A percentile compares a stretch with the other conserved stretches of the same genome.
Evolutionary conservation across 2,113 vertebrate species (phyloP).

Genomic region (Pedionomus torquatus): DNA sequence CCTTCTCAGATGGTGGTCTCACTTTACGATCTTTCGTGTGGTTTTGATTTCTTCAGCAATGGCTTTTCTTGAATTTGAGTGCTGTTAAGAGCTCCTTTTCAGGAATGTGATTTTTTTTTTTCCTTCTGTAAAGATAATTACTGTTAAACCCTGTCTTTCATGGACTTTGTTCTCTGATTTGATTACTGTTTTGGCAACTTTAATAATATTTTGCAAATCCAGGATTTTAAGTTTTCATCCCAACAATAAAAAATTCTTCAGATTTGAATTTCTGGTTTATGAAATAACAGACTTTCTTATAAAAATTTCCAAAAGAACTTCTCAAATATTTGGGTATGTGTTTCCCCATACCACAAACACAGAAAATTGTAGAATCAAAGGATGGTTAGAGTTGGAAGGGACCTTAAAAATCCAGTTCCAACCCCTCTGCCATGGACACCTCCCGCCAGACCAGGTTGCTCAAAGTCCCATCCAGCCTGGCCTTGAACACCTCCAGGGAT

Average conservation of each 20-base stretch:
- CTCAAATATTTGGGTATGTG: accelerated
- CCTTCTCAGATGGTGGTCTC: background rate
- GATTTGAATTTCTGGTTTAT: background rate
- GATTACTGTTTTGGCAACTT: background rate
- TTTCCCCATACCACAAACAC: background rate
- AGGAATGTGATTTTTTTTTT: background rate
- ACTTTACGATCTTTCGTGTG: background rate
- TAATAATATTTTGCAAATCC: background rate
- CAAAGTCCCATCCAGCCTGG: no score
- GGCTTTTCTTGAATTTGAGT: background rate
- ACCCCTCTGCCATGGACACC: no score
- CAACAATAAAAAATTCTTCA: background rate
- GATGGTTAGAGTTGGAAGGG: no score
- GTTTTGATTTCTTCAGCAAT: background rate
- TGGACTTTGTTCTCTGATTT: background rate
- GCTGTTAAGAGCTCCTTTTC: background rate
- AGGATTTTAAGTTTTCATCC: background rate
- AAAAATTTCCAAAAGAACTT: background rate
- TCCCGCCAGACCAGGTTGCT: no score
- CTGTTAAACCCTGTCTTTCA: background rate
- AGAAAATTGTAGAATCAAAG: no score
- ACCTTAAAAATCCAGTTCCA: no score
- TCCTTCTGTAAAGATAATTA: background rate
- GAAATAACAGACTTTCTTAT: background rate
- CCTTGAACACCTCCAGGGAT: no score